phyloP scores from a whole-genome alignment of 2,797 vertebrate species.

The Liparis tanakae region DNA sequence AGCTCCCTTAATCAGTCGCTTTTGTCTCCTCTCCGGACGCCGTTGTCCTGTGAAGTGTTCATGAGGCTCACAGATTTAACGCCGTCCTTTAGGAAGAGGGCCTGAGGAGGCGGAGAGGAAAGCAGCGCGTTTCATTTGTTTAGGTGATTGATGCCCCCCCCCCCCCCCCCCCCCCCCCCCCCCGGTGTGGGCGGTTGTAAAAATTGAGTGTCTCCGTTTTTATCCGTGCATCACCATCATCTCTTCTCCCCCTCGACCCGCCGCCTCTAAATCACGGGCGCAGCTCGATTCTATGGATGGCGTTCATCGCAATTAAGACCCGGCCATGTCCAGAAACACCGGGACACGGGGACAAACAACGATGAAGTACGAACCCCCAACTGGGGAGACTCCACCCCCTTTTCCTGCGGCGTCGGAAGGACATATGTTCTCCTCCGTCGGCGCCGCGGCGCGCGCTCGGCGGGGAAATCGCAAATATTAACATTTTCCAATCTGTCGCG shows the following conservation, averaged over 20 bases:
- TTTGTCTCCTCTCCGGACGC: neutral
- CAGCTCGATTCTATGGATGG: too few relatives aligned
- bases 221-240: conserved; percentile 65
- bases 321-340: too few relatives aligned
- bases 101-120: conserved; percentile 15
- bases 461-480: conserved; percentile 72
- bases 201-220: conserved; percentile 70
- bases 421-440: conserved; percentile 77
- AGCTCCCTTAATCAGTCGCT: too few relatives aligned
- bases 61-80: neutral
- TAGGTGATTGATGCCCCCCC: conserved; percentile 73
- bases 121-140: conserved; percentile 74
- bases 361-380: neutral
- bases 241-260: conserved; percentile 22
- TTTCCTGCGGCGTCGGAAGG: conserved; percentile 49
- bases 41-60: conserved; percentile 12
- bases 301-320: too few relatives aligned
- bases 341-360: neutral
- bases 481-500: conserved; percentile 83
- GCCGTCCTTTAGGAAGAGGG: conserved; percentile 34
- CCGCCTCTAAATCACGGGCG: too few relatives aligned
- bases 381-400: neutral
- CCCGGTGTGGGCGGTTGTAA: conserved; percentile 48
- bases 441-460: conserved; percentile 42
- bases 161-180: neutral